Evolutionary conservation across 2,113 vertebrate genomes (phyloP).

Genomic region (Nothocercus julius): DNA sequence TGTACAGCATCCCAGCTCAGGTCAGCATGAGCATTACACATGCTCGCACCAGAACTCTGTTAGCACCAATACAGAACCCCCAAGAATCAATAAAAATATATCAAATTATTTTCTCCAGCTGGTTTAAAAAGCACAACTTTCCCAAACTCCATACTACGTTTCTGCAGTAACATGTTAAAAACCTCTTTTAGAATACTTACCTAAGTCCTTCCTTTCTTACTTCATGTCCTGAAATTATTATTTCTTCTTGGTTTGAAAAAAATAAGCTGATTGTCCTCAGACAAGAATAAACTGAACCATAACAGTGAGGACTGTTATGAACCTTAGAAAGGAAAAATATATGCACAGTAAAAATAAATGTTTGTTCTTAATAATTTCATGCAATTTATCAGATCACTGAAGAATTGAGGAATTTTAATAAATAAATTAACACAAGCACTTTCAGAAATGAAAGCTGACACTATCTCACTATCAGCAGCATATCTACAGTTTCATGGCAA

Average conservation of each 20-base stretch:
- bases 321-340: constrained; percentile 78
- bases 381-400: neutral
- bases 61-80: neutral
- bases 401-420: neutral
- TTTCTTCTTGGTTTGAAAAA: constrained; percentile 94
- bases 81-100: neutral
- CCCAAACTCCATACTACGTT: neutral
- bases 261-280: constrained; percentile 91
- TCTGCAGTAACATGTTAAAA: neutral
- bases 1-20: neutral
- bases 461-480: neutral
- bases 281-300: constrained; percentile 88
- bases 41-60: neutral
- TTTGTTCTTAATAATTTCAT: neutral
- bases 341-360: neutral
- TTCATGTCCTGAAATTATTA: constrained; percentile 91
- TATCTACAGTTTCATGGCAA: neutral
- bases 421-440: neutral
- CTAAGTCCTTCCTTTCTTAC: constrained; percentile 89
- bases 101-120: neutral
- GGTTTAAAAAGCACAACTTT: neutral
- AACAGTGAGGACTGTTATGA: constrained; percentile 91
- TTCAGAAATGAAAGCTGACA: neutral
- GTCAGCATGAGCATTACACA: neutral
- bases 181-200: constrained; percentile 67